Percentiles rank a stretch among this genome's conserved stretches.
phyloP scores from a whole-genome alignment of 2,888 invertebrate genomes.

The Alentia gelatinosa region DNA sequence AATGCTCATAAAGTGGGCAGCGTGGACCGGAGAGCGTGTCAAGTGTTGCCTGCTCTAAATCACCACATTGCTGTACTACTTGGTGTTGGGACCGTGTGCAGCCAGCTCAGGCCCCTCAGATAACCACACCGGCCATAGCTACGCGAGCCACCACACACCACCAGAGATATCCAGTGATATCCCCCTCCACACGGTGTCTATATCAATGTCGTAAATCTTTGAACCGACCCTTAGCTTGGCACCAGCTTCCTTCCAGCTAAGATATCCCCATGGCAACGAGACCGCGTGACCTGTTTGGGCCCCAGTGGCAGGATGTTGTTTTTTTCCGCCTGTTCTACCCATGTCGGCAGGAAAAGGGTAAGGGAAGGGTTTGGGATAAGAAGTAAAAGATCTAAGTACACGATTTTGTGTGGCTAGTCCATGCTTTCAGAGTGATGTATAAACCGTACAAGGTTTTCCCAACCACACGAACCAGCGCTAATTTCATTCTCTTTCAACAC shows the following conservation, averaged over 20 bases:
- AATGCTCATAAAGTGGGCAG: background rate
- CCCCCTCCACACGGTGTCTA: background rate
- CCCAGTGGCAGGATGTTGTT: background rate
- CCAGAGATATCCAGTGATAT: too few relatives aligned
- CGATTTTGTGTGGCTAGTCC: too few relatives aligned
- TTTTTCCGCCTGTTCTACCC: background rate
- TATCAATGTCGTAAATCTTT: constrained; percentile 45
- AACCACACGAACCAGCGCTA: too few relatives aligned
- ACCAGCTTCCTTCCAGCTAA: constrained; percentile 18
- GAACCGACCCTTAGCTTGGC: background rate
- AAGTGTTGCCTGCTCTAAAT: background rate
- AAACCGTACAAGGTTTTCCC: too few relatives aligned
- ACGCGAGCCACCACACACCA: background rate
- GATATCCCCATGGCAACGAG: constrained; percentile 42
- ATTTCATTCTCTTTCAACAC: too few relatives aligned
- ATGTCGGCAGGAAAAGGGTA: background rate
- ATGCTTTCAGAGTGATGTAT: too few relatives aligned
- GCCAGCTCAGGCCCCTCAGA: background rate
- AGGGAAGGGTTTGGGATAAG: too few relatives aligned
- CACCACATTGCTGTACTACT: background rate
- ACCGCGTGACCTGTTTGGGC: background rate
- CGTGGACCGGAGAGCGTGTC: background rate
- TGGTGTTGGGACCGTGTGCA: background rate
- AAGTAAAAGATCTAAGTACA: background rate
- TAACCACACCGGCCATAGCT: background rate